Base-by-base conservation (phyloP, 2,888 invertebrate genomes). In the Lithosia quadra region DNA sequence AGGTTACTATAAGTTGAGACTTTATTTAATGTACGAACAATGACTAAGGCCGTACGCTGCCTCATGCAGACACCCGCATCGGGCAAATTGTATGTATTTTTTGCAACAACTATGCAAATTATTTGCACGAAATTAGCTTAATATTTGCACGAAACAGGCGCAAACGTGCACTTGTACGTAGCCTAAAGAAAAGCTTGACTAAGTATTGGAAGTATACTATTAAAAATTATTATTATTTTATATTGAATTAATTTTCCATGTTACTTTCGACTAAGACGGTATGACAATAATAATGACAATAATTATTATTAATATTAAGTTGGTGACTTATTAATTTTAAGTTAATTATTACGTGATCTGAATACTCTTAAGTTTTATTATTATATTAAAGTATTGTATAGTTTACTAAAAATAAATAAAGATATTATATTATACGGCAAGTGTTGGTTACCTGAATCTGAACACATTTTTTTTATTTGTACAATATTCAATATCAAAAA, bases 341-440 rank as follows among this genome's bases (percentile, higher is more conserved):
- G 65, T 67, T 65, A 59, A 65, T 65, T 71, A 67, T 57, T 69
- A 73, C 64, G 72, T 75, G 84, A 83, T 85, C 84, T 85, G 84
- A 84, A 84, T 84, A 84, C 80, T 83, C 77, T 74, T 79, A 74
- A 73, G 73, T 53, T 74, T 70, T 68, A 74, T 68, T 65, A 63
- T 71, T 43, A 58, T 75, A 33, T 58, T 57, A 49, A 55, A 39
- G 59, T 65, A 71, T 68, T 80, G 68, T 73, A 77, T 55, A 67
- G 69, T 72, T 67, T 67, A 74, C 24, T 68, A 24, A 67, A 49
- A 18, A 18, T 18, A n/a, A 69, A 62, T 49, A 10, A 69, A 61
- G 33, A n/a, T 24, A 24, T 72, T 71, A 67, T 36, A 62, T 61
- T 65, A 21, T 65, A 66, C 56, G 56, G 65, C 63, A 76, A 69